Conservation (phyloP, 1,140 invertebrate genomes). For the Contarinia nasturtii region DNA sequence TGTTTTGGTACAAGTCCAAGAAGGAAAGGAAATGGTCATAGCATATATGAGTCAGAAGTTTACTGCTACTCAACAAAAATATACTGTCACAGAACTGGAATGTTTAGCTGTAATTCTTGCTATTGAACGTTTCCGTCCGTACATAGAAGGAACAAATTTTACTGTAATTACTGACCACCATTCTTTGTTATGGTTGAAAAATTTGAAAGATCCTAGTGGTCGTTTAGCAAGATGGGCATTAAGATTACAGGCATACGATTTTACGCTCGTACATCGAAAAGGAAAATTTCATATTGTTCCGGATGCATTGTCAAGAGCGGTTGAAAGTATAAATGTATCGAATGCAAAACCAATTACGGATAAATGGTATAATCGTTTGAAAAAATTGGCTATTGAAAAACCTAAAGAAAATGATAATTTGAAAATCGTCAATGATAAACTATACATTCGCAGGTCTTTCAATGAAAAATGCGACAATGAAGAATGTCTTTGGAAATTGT, state of each 20-base stretch:
- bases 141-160: conserved; percentile 21
- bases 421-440: no score
- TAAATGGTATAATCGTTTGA: neutral
- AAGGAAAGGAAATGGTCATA: conserved; percentile 2
- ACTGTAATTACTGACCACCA: conserved; percentile 16
- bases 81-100: conserved; percentile 21
- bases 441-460: no score
- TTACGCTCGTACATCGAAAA: neutral
- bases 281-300: neutral
- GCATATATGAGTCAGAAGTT: conserved; percentile 6
- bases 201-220: neutral
- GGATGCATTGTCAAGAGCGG: neutral
- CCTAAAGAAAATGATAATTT: neutral
- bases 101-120: conserved; percentile 22
- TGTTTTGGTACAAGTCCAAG: neutral
- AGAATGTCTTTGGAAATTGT: neutral
- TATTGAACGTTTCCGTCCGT: conserved; percentile 23
- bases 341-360: neutral
- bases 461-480: neutral
- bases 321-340: neutral
- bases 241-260: neutral
- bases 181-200: no score
- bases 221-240: neutral
- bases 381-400: neutral
- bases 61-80: conserved; percentile 6